Evolutionary conservation across 2,797 vertebrate species (phyloP).

Genomic region (Micrastur ruficollis): DNA sequence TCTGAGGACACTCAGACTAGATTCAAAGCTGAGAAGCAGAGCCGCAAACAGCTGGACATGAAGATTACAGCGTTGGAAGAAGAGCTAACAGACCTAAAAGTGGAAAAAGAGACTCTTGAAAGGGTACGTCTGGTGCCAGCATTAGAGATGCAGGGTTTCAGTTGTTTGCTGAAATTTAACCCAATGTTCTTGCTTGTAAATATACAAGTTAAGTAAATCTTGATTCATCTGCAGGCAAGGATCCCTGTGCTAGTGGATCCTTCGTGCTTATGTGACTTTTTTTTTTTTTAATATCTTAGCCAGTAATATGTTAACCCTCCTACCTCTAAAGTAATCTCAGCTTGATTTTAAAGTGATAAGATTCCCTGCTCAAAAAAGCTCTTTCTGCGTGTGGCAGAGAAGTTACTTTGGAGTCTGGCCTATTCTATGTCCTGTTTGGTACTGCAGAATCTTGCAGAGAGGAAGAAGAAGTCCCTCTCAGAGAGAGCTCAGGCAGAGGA

Average conservation of each 20-base stretch:
- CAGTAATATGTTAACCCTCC: not conserved
- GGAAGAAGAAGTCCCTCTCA: constrained; percentile 86
- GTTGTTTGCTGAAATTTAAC: not conserved
- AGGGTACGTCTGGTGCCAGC: constrained; percentile 71
- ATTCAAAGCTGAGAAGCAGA: constrained; percentile 87
- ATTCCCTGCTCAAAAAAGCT: not conserved
- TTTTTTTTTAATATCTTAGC: not conserved
- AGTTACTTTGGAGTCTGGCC: not conserved
- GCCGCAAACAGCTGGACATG: constrained; percentile 83
- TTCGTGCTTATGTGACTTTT: not conserved
- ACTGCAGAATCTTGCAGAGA: constrained; percentile 84
- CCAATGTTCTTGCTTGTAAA: not conserved
- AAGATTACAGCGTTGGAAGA: constrained; percentile 83
- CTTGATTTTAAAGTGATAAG: not conserved
- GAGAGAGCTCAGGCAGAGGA: constrained; percentile 87
- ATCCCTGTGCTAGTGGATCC: not conserved
- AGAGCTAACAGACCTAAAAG: constrained; percentile 84
- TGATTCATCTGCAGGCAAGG: not conserved
- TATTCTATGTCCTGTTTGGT: not conserved
- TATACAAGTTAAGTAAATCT: not conserved
- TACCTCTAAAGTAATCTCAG: not conserved
- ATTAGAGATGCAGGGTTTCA: not conserved
- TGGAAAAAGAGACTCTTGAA: constrained; percentile 86
- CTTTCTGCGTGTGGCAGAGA: not conserved
- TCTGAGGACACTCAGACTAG: constrained; percentile 78